Conservation (phyloP, 2,888 invertebrate species). For the Metellina segmentata region DNA sequence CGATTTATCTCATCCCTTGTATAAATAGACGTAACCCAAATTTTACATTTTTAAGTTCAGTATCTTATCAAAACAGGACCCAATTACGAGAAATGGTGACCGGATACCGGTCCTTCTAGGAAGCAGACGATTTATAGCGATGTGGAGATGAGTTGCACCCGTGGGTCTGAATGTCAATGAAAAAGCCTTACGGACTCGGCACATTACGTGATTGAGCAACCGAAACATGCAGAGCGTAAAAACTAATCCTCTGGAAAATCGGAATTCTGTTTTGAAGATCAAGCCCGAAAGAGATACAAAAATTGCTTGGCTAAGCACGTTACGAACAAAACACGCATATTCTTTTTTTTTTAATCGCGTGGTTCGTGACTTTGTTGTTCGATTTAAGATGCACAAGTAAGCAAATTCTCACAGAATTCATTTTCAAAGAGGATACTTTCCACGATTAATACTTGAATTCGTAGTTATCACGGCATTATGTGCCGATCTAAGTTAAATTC, state of each 20-base stretch:
- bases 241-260: constrained; percentile 59
- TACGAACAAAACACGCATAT: constrained; percentile 8
- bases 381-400: constrained; percentile 9
- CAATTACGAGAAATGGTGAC: constrained; percentile 20
- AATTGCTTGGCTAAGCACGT: constrained; percentile 12
- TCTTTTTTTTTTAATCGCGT: constrained; percentile 7
- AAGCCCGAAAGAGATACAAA: constrained; percentile 35
- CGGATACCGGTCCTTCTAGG: constrained; percentile 8
- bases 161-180: constrained; percentile 51
- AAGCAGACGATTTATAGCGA: constrained; percentile 1
- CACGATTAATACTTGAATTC: background rate
- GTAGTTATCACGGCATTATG: background rate
- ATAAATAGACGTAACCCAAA: background rate
- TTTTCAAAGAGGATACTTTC: constrained; percentile 29
- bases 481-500: background rate
- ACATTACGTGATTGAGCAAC: constrained; percentile 12
- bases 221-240: constrained; percentile 66
- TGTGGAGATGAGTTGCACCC: background rate
- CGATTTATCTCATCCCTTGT: background rate
- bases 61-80: constrained; percentile 18
- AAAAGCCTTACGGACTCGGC: background rate
- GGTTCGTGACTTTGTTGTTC: constrained; percentile 18
- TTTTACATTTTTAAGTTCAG: background rate
- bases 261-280: constrained; percentile 22
- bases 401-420: constrained; percentile 8